Evolutionary conservation across 1,140 invertebrate species (phyloP).

Genomic region (Drosophila arawakana): DNA sequence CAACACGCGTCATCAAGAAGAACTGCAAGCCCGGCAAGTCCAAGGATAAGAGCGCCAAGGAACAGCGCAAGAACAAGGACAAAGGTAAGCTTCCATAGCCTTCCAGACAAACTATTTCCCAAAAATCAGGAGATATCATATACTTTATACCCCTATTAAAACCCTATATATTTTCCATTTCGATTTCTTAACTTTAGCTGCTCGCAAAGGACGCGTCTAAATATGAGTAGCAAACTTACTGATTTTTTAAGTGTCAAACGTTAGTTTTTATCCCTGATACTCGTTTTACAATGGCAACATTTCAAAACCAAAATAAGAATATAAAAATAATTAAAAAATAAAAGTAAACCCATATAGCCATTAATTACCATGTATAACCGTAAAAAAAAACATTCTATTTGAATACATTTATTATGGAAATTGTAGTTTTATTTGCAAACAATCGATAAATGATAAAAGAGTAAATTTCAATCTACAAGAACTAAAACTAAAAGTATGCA

Average conservation of each 20-base stretch:
- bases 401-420: constrained; percentile 65
- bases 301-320: constrained; percentile 40
- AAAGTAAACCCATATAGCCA: constrained; percentile 38
- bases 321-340: constrained; percentile 33
- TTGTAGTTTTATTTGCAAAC: constrained; percentile 74
- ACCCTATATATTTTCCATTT: constrained; percentile 3
- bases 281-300: constrained; percentile 55
- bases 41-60: constrained; percentile 84
- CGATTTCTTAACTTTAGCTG: constrained; percentile 54
- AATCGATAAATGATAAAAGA: constrained; percentile 58
- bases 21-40: constrained; percentile 88
- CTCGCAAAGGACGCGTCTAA: constrained; percentile 83
- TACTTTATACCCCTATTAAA: too few relatives aligned
- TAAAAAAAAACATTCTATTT: constrained; percentile 55
- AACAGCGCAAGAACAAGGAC: constrained; percentile 84
- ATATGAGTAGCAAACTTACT: constrained; percentile 39
- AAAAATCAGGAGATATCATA: too few relatives aligned
- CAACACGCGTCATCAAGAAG: constrained; percentile 89
- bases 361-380: constrained; percentile 63
- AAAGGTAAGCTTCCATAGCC: constrained; percentile 63
- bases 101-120: too few relatives aligned
- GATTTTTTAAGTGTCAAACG: constrained; percentile 54
- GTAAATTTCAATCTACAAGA: constrained; percentile 44
- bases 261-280: constrained; percentile 55
- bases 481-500: constrained; percentile 30